These are phyloP conservation scores for Coregonus clupeaformis DNA, from an alignment of 2,113 vertebrate species.

Conservation along the genomic window DNA sequence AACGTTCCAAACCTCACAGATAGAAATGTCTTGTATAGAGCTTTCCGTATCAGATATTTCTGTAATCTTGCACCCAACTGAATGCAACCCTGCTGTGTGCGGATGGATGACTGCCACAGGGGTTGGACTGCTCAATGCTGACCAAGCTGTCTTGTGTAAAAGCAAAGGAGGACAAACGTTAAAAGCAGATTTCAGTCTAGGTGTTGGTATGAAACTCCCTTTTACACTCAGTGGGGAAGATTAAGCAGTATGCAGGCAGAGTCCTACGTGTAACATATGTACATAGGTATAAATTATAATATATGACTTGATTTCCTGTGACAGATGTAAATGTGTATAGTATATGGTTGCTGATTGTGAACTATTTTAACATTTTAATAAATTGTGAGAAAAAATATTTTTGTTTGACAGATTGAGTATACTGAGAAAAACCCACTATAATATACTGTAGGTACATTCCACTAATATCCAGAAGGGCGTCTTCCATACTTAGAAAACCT, in stretches of 20 bases:
- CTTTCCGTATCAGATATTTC: too few relatives aligned
- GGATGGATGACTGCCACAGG: background rate
- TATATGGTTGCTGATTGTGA: conserved; percentile 57
- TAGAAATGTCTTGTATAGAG: too few relatives aligned
- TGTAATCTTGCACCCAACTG: too few relatives aligned
- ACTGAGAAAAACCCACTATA: too few relatives aligned
- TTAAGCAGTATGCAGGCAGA: conserved; percentile 8
- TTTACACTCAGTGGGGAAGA: conserved; percentile 4
- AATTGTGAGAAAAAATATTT: conserved; percentile 44
- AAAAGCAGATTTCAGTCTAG: too few relatives aligned
- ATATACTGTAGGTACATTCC: too few relatives aligned
- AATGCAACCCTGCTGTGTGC: too few relatives aligned
- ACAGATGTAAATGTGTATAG: conserved; percentile 71
- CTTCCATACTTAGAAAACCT: too few relatives aligned
- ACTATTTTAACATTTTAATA: conserved; percentile 58
- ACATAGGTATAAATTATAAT: conserved; percentile 79
- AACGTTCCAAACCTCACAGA: background rate
- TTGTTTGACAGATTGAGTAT: background rate
- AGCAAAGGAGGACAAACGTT: too few relatives aligned
- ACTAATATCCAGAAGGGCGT: too few relatives aligned
- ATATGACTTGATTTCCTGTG: conserved; percentile 66
- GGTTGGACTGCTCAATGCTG: background rate
- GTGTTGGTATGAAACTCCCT: background rate
- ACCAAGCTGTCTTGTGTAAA: too few relatives aligned
- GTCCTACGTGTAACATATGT: conserved; percentile 73